These are phyloP conservation scores for Acrocephalus scirpaceus DNA, from an alignment of 2,797 vertebrate genomes.

Conservation along the genomic window DNA sequence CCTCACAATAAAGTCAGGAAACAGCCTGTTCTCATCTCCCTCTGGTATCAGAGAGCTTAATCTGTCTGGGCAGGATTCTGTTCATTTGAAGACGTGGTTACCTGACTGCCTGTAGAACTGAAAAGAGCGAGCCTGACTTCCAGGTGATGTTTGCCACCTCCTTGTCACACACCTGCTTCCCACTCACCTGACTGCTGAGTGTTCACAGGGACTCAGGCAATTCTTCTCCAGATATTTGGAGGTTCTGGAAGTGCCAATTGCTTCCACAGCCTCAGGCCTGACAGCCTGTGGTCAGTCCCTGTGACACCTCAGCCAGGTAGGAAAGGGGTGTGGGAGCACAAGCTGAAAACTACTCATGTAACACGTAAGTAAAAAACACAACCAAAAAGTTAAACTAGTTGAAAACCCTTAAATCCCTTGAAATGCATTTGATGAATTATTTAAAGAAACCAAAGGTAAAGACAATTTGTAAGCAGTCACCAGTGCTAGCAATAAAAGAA, in stretches of 20 bases:
- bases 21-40: background rate
- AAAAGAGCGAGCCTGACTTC: background rate
- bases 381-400: background rate
- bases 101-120: background rate
- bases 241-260: background rate
- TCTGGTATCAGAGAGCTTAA: background rate
- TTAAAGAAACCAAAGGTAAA: background rate
- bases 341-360: background rate
- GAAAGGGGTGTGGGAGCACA: background rate
- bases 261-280: background rate
- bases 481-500: background rate
- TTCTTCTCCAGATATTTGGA: background rate
- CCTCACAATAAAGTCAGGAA: background rate
- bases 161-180: background rate
- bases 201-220: background rate
- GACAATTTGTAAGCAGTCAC: background rate
- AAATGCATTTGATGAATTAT: background rate
- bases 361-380: background rate
- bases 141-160: background rate
- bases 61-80: background rate
- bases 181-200: background rate
- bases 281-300: background rate
- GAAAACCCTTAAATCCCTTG: background rate
- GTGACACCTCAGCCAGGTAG: background rate
- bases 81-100: background rate